Evolutionary conservation across 2,888 invertebrate species (phyloP), one percentile per base, ranked within the genome.

Genomic region (Ornithoptera alexandrae): DNA sequence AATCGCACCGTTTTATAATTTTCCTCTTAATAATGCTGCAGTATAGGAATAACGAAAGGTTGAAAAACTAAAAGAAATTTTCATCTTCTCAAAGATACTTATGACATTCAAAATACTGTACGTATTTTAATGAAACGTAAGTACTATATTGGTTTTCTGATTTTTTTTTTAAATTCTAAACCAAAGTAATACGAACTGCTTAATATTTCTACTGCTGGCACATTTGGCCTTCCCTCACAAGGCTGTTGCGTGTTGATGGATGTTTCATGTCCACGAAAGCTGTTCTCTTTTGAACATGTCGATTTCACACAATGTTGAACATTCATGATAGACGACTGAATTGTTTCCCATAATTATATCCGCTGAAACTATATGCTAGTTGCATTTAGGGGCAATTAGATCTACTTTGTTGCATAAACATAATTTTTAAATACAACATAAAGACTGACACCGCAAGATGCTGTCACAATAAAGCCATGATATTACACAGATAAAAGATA

Each of bases 381-480:
- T 12, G 6, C 6, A 50, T 15, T 18, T 6, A 5, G 53, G 18
- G 22, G 62, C 62, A 62, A 60, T 60, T 64, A 65, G 36, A 17
- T 46, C 5, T 62, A 46, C 50, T 42, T 62, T 65, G 65, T 65
- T 65, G 60, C 42, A 56, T 18, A 42, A 65, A 60, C 61, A 65
- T 30, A 58, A 59, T 22, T 56, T 69, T 67, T 66, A 70, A 70
- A 67, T 61, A 60, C 63, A 53, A 62, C 63, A 57, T 62, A 46
- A 62, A 66, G 18, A 61, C 30, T 67, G 56, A 42, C 61, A 67
- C 56, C 61, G 53, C 64, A 71, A 22, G 20, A 20, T 30, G 30
- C n/a, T 30, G 20, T n/a, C 39, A 62, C 65, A 24, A 58, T 36
- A 20, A 46, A 24, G 53, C 30, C 4, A 20, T 20, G 22, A 8